Percentiles rank a stretch among this genome's conserved stretches.
Evolutionary conservation across 2,888 invertebrate species (phyloP).

Genomic region (Zelleria hepariella): DNA sequence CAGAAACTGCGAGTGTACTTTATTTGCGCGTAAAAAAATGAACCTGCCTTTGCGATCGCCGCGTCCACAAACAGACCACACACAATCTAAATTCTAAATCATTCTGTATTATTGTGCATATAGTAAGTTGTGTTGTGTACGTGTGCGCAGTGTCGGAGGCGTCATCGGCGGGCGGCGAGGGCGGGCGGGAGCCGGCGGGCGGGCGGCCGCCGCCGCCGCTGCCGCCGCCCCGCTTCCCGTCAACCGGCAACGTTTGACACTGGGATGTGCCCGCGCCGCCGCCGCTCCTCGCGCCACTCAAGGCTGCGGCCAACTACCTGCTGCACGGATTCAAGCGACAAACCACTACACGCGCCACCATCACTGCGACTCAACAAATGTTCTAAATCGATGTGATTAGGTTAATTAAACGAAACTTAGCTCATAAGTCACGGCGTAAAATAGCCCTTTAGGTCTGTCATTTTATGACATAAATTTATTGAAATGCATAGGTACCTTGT

Average conservation of each 20-base stretch:
- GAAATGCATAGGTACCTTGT: constrained; percentile 57
- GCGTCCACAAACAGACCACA: too few species aligned
- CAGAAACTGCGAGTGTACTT: too few species aligned
- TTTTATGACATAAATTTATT: constrained; percentile 61
- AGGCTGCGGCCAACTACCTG: constrained; percentile 79
- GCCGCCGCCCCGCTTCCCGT: constrained; percentile 84
- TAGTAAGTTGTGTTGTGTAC: too few species aligned
- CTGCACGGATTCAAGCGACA: constrained; percentile 76
- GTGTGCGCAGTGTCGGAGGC: constrained; percentile 92
- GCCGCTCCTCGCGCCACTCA: constrained; percentile 72
- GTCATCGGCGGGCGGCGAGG: constrained; percentile 82
- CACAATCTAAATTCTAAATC: too few species aligned
- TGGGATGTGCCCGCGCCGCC: constrained; percentile 68
- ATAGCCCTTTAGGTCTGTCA: constrained; percentile 64
- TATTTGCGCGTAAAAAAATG: too few species aligned
- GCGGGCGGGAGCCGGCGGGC: too few species aligned
- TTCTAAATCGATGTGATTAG: constrained; percentile 72
- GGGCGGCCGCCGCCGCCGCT: constrained; percentile 85
- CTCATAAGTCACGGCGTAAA: constrained; percentile 61
- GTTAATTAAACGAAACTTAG: constrained; percentile 55
- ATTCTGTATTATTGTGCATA: too few species aligned
- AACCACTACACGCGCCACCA: constrained; percentile 53
- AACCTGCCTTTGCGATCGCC: too few species aligned
- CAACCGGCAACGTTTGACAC: constrained; percentile 84
- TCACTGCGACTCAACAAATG: constrained; percentile 70